Base-by-base conservation (phyloP, 2,888 invertebrate genomes). In the Leptopterna dolabrata region DNA sequence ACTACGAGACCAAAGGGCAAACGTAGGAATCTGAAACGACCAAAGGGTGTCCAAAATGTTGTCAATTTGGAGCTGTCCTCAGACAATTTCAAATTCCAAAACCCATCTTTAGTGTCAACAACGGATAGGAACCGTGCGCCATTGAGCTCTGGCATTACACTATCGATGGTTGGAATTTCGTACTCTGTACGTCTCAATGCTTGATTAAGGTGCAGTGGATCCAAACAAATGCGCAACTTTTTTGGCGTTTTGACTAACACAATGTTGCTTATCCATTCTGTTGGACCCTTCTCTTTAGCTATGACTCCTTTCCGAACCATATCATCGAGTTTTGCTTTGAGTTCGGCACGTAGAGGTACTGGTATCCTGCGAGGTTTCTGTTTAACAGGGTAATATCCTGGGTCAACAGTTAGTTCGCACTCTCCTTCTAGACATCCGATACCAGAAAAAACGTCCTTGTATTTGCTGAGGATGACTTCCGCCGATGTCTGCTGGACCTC, bases 361-460 rank as follows among this genome's bases (percentile, higher is more conserved):
- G n/a, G n/a, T n/a, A n/a, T n/a, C n/a, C n/a, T n/a, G n/a, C n/a
- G n/a, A n/a, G n/a, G n/a, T n/a, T n/a, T n/a, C n/a, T n/a, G n/a
- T n/a, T n/a, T n/a, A 2, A 81, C 43, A 30, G 80, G 87, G 16
- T 63, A 30, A 80, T 78, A 2, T 80, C 24, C 51, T 36, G 80
- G 24, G 19, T 87, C 81, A n/a, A 87, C 27, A 24, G 11, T 51
- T 29, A 63, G 80, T 29, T 63, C 9, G 36, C 63, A 87, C 30
- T 63, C 80, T 19, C 78, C 86, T 30, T 78, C 6, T 24, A 86
- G 29, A 36, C 78, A 78, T 43, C 43, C 78, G 13, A 78, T 43
- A 6, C 78, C 78, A 16, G 16, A 16, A 43, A 78, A 78, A 41
- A 78, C 78, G 41, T 78, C 78, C 16, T 76, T 27, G 27, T 76